Evolutionary conservation across 2,888 invertebrate genomes (phyloP).

Genomic region (Pterostichus madidus): DNA sequence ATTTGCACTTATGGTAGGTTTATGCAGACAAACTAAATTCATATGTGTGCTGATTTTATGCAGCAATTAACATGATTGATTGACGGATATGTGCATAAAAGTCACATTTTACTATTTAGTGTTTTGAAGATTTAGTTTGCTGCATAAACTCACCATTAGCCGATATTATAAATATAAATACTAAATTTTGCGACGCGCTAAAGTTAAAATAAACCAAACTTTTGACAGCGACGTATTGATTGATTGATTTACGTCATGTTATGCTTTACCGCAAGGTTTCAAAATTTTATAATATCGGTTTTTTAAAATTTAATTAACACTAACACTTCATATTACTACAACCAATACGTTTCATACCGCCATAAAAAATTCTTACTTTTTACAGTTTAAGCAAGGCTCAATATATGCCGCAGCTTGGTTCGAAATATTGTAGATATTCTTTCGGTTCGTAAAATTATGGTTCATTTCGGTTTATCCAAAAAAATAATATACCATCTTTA

Average conservation of each 20-base stretch:
- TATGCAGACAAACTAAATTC: conserved; percentile 46
- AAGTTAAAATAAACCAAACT: neutral
- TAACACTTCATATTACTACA: too few species aligned
- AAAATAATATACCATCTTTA: too few species aligned
- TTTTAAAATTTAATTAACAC: too few species aligned
- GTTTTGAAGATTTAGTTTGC: conserved; percentile 25
- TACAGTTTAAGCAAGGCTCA: too few species aligned
- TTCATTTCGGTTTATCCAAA: too few species aligned
- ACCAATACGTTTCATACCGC: too few species aligned
- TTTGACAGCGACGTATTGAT: conserved; percentile 13
- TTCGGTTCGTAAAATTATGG: too few species aligned
- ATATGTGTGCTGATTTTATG: conserved; percentile 32
- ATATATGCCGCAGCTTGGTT: too few species aligned
- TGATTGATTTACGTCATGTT: neutral
- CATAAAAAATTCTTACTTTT: too few species aligned
- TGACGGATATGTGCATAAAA: conserved; percentile 15
- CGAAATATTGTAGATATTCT: too few species aligned
- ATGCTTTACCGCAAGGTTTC: neutral
- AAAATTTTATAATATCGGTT: too few species aligned
- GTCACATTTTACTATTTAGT: neutral
- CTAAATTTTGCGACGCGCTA: neutral
- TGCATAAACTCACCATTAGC: conserved; percentile 41
- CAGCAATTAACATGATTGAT: conserved; percentile 20
- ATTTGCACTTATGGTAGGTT: conserved; percentile 36
- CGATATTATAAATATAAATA: conserved; percentile 10